Evolutionary conservation across 2,888 invertebrate genomes (phyloP), one percentile per base, ranked within the genome.

Genomic region (Pegoplata infirma): DNA sequence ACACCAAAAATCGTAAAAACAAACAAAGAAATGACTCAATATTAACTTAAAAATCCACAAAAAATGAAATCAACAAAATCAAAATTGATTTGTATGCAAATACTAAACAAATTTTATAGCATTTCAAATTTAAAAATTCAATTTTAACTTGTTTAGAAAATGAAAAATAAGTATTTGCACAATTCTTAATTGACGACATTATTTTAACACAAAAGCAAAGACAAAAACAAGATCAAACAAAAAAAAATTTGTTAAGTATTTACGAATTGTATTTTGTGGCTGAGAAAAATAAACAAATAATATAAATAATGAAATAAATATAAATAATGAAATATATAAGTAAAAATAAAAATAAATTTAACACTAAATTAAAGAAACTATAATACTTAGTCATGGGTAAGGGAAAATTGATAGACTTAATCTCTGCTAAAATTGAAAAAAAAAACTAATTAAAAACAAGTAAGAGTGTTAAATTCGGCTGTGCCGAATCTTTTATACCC

Each of bases 21-120:
- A 28, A n/a, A n/a, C 32, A 32, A 32, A 6, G 32, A 32, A 32
- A 10, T 32, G 32, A 32, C 32, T 32, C 32, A 32, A 32, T 32
- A 10, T 32, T n/a, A n/a, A n/a, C n/a, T 32, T 32, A 10, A 32
- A 6, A 2, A 32, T 19, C n/a, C n/a, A n/a, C n/a, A n/a, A n/a
- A n/a, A n/a, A n/a, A n/a, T n/a, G n/a, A n/a, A n/a, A n/a, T n/a
- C n/a, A n/a, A n/a, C n/a, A 14, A 28, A 36, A 49, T 28, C 32
- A 61, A n/a, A 61, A 61, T 32, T 61, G 61, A 61, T 61, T 61
- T 61, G 32, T 61, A 61, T 61, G 28, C 61, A 32, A 61, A 61
- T 49, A 47, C 19, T 32, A 47, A 47, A n/a, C n/a, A n/a, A 16
- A 61, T 61, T 61, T 16, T 16, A 28, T 47, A 49, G n/a, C 61